These are phyloP conservation scores for Nerophis lumbriciformis DNA, from an alignment of 2,113 vertebrate genomes.

Conservation along the genomic window DNA sequence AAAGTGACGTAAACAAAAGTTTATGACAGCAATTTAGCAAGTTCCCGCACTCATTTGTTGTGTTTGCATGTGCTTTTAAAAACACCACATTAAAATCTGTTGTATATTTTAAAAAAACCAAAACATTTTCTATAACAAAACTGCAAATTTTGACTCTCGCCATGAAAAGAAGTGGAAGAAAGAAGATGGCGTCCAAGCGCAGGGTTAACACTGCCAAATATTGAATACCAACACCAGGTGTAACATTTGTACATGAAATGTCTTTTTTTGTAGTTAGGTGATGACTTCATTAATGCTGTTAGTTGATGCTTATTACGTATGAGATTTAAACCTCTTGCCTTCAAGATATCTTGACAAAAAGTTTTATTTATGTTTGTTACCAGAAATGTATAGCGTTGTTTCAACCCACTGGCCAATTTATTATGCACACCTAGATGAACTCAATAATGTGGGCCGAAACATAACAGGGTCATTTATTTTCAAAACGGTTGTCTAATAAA, in stretches of 20 bases:
- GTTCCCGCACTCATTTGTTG: constrained; percentile 36
- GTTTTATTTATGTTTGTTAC: constrained; percentile 64
- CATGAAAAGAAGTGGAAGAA: constrained; percentile 28
- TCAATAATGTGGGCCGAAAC: not conserved
- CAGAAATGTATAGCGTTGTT: constrained; percentile 63
- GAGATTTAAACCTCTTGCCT: constrained; percentile 62
- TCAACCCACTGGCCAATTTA: too few species aligned
- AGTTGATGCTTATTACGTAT: constrained; percentile 48
- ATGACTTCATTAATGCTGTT: constrained; percentile 59
- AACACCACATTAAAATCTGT: constrained; percentile 35
- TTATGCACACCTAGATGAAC: not conserved
- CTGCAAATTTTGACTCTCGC: constrained; percentile 32
- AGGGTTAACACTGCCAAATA: constrained; percentile 51
- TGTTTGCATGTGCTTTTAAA: constrained; percentile 64
- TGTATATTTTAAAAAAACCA: constrained; percentile 33
- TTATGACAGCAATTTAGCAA: constrained; percentile 40
- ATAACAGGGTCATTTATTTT: too few species aligned
- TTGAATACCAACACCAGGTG: constrained; percentile 28
- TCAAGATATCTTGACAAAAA: constrained; percentile 49
- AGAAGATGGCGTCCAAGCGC: constrained; percentile 16
- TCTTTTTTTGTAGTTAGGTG: constrained; percentile 62
- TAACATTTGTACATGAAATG: constrained; percentile 61
- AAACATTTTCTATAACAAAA: not conserved
- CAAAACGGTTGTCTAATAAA: not conserved
- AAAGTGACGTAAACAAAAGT: constrained; percentile 15